Evolutionary conservation across 2,113 vertebrate species (phyloP), one percentile per base, ranked within the genome.

Genomic region (Urocolius indicus): DNA sequence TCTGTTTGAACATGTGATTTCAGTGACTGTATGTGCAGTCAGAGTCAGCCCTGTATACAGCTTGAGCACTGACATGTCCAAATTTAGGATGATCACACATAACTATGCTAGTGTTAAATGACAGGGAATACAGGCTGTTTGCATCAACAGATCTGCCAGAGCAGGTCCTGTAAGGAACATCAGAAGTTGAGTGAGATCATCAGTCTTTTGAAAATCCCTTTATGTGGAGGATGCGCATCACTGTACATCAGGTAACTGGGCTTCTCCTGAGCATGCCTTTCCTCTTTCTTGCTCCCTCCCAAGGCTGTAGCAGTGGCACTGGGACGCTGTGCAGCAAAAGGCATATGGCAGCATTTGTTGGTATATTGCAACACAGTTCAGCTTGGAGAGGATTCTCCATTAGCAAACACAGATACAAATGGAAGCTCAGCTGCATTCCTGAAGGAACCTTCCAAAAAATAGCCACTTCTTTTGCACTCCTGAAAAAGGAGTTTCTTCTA

Each of bases 1-100:
- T 94, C 80, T 96, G 0, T 95, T 95, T 92, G 83, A 92, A 92
- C 91, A 89, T 89, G 84, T 68, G 93, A 92, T 68, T 93, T 61
- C 89, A 49, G 69, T 65, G 77, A 63, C 68, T 63, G 20, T 57
- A 84, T 1, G 0, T 93, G 80, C 69, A 57, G 38, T 54, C 88
- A 55, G 57, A 82, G 68, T 55, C 82, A 74, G 52, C 52, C 36
- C 52, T 52, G 32, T 71, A 9, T 13, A 19, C 48, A 52, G 23
- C 29, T 13, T 52, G 65, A 10, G 11, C 58, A 51, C 18, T 36
- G 68, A 26, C 38, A 22, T 4, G 7, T 52, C 68, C 73, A 84
- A 26, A 48, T 63, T 81, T 51, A 78, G 68, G 55, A 63, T 45
- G 32, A 74, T 57, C 26, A 12, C 4, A 2, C 9, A 0, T 4